These are phyloP conservation scores for Gouania willdenowi DNA, from an alignment of 2,797 vertebrate species.

Conservation along the genomic window DNA sequence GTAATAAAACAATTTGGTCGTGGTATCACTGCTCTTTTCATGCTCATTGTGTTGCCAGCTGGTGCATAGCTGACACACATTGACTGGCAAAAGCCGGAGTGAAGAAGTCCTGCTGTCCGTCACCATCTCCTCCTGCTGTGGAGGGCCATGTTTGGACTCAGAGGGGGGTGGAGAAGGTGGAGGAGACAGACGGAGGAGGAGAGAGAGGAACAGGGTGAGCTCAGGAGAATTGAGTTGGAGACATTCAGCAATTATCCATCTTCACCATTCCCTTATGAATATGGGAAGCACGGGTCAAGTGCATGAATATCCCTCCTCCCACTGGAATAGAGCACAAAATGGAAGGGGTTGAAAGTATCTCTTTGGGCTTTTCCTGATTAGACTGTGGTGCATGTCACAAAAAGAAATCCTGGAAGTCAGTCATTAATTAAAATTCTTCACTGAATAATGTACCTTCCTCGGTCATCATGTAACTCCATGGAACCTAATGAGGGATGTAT, in stretches of 20 bases:
- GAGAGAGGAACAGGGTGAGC: constrained; percentile 11
- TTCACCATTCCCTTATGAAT: constrained; percentile 69
- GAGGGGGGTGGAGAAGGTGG: constrained; percentile 5
- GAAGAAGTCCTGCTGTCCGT: constrained; percentile 52
- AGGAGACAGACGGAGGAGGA: constrained; percentile 31
- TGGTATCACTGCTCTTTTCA: constrained; percentile 35
- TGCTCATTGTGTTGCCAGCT: constrained; percentile 49
- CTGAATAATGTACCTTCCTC: constrained; percentile 54
- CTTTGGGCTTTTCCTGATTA: constrained; percentile 46
- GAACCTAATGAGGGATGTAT: constrained; percentile 40
- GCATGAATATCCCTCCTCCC: constrained; percentile 60
- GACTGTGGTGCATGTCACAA: constrained; percentile 36
- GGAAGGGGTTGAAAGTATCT: constrained; percentile 17
- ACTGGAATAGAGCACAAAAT: constrained; percentile 30
- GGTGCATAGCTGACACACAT: constrained; percentile 41
- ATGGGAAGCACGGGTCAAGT: constrained; percentile 73
- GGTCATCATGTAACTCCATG: constrained; percentile 68
- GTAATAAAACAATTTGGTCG: too few relatives aligned
- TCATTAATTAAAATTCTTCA: constrained; percentile 65
- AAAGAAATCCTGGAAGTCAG: constrained; percentile 55
- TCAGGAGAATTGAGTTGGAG: constrained; percentile 41
- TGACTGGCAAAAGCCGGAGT: constrained; percentile 48
- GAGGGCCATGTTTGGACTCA: constrained; percentile 42
- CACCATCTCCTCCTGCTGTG: constrained; percentile 60
- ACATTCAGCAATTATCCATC: constrained; percentile 51